Evolutionary conservation across 2,797 vertebrate species (phyloP).

Genomic region (Mareca penelope): DNA sequence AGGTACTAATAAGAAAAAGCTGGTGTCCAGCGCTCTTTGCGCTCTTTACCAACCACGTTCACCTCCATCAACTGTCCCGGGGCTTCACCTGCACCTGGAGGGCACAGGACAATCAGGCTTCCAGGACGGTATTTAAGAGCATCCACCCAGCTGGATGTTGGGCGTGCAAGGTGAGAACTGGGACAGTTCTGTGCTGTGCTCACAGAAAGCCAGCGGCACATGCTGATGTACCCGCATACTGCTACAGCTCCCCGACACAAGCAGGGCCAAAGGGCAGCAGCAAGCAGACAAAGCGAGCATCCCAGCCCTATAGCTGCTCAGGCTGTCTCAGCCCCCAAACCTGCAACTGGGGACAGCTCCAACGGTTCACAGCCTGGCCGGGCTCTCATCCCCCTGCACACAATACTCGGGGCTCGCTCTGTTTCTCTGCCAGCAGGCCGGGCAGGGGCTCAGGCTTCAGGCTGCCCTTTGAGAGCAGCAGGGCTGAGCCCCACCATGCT

Average conservation of each 20-base stretch:
- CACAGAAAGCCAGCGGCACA: background rate
- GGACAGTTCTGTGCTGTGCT: background rate
- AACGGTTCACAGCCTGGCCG: too few relatives aligned
- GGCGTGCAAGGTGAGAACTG: too few relatives aligned
- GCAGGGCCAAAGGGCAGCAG: background rate
- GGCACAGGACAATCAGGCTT: background rate
- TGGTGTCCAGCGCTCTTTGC: background rate
- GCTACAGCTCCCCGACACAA: background rate
- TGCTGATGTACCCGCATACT: background rate
- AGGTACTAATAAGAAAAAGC: background rate
- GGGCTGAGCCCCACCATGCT: fast-evolving
- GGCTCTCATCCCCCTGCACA: background rate
- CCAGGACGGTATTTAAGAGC: background rate
- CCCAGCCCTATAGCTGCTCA: background rate
- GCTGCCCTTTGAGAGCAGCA: background rate
- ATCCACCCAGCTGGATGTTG: background rate
- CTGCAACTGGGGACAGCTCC: background rate
- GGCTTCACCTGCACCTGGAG: background rate
- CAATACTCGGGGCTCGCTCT: background rate
- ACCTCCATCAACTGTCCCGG: background rate
- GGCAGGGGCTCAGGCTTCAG: background rate
- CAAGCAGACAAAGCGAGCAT: too few relatives aligned
- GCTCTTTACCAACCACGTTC: background rate
- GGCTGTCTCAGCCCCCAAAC: background rate
- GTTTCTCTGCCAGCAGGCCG: background rate